A percentile compares a stretch with the other conserved stretches of the same genome.
phyloP scores from a whole-genome alignment of 2,113 vertebrate species.

The Rhipidura dahli region DNA sequence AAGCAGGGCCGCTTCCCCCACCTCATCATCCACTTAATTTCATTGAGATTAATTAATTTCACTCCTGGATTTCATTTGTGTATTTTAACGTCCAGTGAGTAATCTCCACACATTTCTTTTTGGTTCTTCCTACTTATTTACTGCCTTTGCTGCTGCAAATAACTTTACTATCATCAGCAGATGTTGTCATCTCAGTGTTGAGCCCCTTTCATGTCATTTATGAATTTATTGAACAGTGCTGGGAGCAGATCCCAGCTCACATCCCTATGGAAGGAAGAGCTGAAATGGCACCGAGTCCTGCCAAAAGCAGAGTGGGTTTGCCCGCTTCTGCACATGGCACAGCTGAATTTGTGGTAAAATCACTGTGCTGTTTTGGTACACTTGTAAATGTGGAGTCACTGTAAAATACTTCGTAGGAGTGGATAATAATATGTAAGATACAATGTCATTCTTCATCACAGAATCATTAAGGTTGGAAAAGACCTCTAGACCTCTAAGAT shows the following conservation, averaged over 20 bases:
- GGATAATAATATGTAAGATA: not conserved
- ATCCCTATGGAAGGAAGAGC: not conserved
- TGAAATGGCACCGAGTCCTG: not conserved
- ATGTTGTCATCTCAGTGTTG: slow-evolving; percentile 1
- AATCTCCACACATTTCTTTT: rapidly evolving
- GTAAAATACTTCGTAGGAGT: not conserved
- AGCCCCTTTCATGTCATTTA: slow-evolving; percentile 24
- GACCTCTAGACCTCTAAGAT: too few relatives aligned
- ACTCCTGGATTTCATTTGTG: not conserved
- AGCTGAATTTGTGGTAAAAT: not conserved
- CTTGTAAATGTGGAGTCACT: not conserved
- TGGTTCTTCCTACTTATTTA: not conserved
- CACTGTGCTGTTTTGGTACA: not conserved
- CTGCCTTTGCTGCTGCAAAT: not conserved
- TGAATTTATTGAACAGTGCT: not conserved
- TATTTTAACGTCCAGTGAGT: not conserved
- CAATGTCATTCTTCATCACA: not conserved
- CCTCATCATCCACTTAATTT: not conserved
- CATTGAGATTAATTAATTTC: not conserved
- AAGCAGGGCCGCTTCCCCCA: not conserved
- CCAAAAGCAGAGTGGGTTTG: not conserved
- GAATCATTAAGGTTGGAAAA: rapidly evolving
- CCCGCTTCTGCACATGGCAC: not conserved
- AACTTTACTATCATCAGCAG: not conserved
- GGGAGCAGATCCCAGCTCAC: slow-evolving; percentile 39